These are phyloP conservation scores for Plutella xylostella DNA, from an alignment of 2,888 invertebrate species.

Conservation along the genomic window DNA sequence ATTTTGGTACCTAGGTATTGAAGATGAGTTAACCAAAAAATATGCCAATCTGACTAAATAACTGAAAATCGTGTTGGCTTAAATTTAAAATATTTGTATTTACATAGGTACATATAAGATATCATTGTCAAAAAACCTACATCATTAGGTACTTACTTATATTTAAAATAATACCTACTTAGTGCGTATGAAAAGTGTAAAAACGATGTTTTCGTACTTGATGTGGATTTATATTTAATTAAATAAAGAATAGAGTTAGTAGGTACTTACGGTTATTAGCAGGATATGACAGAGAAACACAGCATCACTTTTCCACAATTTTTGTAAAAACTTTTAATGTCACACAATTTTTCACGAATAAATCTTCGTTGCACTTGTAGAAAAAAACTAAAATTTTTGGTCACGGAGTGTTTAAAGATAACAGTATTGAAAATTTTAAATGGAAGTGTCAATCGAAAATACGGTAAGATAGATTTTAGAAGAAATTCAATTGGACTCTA, in stretches of 20 bases:
- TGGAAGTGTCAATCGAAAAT: slow-evolving; percentile 2
- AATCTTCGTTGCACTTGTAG: slow-evolving; percentile 23
- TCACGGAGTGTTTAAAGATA: neutral
- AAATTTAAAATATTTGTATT: too few species aligned
- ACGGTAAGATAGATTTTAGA: slow-evolving; percentile 7
- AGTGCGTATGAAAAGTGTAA: too few species aligned
- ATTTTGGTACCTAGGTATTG: too few species aligned
- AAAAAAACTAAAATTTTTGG: neutral
- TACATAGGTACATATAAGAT: too few species aligned
- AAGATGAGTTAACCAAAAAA: too few species aligned
- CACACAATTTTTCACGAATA: slow-evolving; percentile 13
- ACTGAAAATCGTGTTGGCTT: too few species aligned
- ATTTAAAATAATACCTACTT: too few species aligned
- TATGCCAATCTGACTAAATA: too few species aligned
- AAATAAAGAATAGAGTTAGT: slow-evolving; percentile 7
- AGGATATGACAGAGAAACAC: slow-evolving; percentile 36
- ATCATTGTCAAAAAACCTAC: too few species aligned
- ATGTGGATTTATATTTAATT: too few species aligned
- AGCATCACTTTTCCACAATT: slow-evolving; percentile 45
- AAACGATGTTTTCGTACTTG: too few species aligned
- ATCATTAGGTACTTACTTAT: too few species aligned
- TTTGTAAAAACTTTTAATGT: slow-evolving; percentile 23
- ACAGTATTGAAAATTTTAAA: slow-evolving; percentile 6
- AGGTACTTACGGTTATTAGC: slow-evolving; percentile 45
- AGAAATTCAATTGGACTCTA: slow-evolving; percentile 1